Evolutionary conservation across 2,797 vertebrate species (phyloP).

Genomic region (Platalea minor): DNA sequence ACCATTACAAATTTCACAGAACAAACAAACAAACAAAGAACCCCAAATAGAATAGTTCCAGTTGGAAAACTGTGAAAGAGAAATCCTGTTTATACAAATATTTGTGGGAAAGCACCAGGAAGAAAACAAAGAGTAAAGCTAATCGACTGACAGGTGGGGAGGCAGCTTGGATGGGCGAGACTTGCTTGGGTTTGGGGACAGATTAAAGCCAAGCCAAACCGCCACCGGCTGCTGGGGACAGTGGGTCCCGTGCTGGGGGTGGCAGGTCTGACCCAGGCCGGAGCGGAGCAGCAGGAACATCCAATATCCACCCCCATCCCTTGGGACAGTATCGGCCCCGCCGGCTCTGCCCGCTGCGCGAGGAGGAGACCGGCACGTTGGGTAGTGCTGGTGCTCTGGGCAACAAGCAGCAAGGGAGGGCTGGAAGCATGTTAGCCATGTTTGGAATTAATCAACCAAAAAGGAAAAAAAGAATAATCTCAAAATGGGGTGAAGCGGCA

Average conservation of each 20-base stretch:
- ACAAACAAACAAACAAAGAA: not conserved
- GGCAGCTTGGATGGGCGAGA: not conserved
- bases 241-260: not conserved
- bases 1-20: not conserved
- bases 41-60: not conserved
- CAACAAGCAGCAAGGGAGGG: not conserved
- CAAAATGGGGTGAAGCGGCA: too few species aligned
- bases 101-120: not conserved
- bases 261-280: not conserved
- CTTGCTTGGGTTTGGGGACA: not conserved
- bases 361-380: not conserved
- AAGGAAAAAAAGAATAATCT: not conserved
- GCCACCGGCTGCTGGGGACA: not conserved
- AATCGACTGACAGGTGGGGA: not conserved
- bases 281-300: not conserved
- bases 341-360: not conserved
- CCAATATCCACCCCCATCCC: not conserved
- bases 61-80: not conserved
- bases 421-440: accelerated
- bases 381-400: too few species aligned
- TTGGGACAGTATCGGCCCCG: not conserved
- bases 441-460: not conserved
- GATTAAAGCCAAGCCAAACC: not conserved
- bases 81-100: not conserved
- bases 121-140: not conserved